Evolutionary conservation across 2,888 invertebrate genomes (phyloP).

Genomic region (Micropterix aruncella): DNA sequence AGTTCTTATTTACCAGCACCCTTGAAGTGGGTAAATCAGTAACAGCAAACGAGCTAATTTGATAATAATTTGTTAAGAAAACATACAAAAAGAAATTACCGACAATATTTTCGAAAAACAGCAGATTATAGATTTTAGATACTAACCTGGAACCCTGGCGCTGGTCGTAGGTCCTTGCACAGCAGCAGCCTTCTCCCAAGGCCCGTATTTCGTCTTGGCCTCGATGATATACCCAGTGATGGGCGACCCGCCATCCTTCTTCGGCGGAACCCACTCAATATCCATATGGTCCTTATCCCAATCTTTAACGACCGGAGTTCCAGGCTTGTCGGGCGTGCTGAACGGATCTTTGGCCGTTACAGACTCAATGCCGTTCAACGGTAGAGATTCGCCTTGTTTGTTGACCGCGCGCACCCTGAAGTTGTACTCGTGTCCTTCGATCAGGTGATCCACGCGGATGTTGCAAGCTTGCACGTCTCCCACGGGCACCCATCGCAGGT

Average conservation of each 20-base stretch:
- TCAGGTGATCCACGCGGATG: slow-evolving; percentile 74
- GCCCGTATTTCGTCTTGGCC: slow-evolving; percentile 70
- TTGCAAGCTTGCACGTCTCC: slow-evolving; percentile 74
- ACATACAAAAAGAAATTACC: too few relatives aligned
- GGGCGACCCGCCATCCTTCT: slow-evolving; percentile 84
- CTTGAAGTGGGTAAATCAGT: too few relatives aligned
- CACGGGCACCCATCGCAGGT: slow-evolving; percentile 86
- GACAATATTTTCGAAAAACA: too few relatives aligned
- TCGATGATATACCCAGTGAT: slow-evolving; percentile 81
- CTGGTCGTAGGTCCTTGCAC: slow-evolving; percentile 61
- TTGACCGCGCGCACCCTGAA: slow-evolving; percentile 91
- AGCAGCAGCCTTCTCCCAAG: slow-evolving; percentile 82
- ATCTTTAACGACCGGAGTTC: slow-evolving; percentile 79
- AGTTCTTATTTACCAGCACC: too few relatives aligned
- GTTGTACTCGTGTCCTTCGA: slow-evolving; percentile 90
- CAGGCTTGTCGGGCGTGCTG: slow-evolving; percentile 82
- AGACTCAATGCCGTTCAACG: slow-evolving; percentile 64
- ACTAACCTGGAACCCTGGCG: slow-evolving; percentile 67
- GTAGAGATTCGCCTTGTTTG: slow-evolving; percentile 82
- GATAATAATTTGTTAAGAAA: too few relatives aligned
- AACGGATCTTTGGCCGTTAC: slow-evolving; percentile 92
- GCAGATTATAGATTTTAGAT: too few relatives aligned
- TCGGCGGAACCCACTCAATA: slow-evolving; percentile 92
- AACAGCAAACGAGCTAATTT: too few relatives aligned
- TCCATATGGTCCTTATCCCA: slow-evolving; percentile 96